phyloP scores from a whole-genome alignment of 2,797 vertebrate species.

The Cygnus olor region DNA sequence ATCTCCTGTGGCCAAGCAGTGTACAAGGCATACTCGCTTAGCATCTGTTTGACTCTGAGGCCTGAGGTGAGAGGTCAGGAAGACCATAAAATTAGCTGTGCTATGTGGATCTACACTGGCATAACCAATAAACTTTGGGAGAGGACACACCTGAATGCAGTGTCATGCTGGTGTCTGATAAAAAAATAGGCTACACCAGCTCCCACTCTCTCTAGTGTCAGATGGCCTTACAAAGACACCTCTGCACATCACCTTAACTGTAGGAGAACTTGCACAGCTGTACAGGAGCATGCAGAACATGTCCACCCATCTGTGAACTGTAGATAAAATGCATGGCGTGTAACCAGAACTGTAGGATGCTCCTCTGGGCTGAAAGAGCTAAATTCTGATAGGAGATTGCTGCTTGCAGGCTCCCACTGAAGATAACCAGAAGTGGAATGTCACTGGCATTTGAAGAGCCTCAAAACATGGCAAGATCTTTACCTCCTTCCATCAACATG shows the following conservation, averaged over 20 bases:
- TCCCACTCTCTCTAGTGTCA: neutral
- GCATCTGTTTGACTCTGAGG: neutral
- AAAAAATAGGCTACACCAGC: fast-evolving
- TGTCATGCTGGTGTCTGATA: neutral
- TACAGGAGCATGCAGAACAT: neutral
- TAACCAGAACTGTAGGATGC: neutral
- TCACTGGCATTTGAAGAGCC: neutral
- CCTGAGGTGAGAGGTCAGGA: neutral
- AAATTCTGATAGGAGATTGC: neutral
- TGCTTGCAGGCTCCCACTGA: neutral
- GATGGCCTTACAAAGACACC: neutral
- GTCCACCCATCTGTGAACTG: neutral
- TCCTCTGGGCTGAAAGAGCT: neutral
- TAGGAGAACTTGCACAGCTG: neutral
- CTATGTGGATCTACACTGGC: neutral
- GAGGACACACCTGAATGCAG: neutral
- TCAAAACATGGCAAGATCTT: neutral
- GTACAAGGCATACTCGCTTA: neutral
- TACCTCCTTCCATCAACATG: neutral
- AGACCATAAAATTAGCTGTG: neutral
- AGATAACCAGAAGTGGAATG: neutral
- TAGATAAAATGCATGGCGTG: neutral
- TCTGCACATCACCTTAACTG: neutral
- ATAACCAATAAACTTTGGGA: neutral
- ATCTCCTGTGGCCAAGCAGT: neutral